A percentile compares a stretch with the other conserved stretches of the same genome.
phyloP scores from a whole-genome alignment of 2,113 vertebrate species.

The Neomonachus schauinslandi region DNA sequence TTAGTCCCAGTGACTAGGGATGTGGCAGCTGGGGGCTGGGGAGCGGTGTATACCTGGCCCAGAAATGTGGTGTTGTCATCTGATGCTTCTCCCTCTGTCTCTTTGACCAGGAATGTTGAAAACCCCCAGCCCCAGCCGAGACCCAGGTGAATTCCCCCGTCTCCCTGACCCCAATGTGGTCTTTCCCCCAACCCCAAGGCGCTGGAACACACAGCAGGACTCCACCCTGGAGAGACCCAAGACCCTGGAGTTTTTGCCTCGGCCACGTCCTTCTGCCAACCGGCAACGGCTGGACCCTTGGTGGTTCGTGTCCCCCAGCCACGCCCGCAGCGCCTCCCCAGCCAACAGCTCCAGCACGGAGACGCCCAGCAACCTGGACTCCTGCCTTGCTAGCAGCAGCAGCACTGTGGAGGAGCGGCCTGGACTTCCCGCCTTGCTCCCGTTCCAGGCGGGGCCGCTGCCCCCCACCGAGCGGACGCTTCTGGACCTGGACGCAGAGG shows the following conservation, averaged over 20 bases:
- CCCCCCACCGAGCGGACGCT: slow-evolving; percentile 89
- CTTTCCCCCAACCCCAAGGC: slow-evolving; percentile 95
- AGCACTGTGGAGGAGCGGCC: slow-evolving; percentile 90
- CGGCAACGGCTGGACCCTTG: slow-evolving; percentile 92
- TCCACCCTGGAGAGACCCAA: slow-evolving; percentile 95
- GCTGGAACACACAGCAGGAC: slow-evolving; percentile 90
- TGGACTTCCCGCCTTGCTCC: slow-evolving; percentile 89
- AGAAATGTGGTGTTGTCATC: neutral
- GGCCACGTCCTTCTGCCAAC: slow-evolving; percentile 94
- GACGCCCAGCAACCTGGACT: slow-evolving; percentile 95
- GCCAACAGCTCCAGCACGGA: slow-evolving; percentile 96
- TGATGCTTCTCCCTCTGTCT: slow-evolving; percentile 43
- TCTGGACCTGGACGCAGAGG: slow-evolving; percentile 94
- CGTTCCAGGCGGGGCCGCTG: slow-evolving; percentile 84
- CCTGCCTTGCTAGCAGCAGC: slow-evolving; percentile 91
- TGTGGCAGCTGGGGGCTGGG: neutral
- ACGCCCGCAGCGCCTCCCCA: slow-evolving; percentile 91
- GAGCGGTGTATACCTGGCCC: neutral
- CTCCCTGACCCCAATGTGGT: slow-evolving; percentile 95
- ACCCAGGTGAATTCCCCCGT: slow-evolving; percentile 92
- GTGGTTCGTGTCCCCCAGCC: slow-evolving; percentile 91
- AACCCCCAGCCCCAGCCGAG: slow-evolving; percentile 90
- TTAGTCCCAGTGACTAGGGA: neutral
- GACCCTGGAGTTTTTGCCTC: slow-evolving; percentile 95
- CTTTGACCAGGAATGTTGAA: slow-evolving; percentile 83